Base-by-base conservation (phyloP, 2,888 invertebrate species). In the Bruchidius siliquastri region DNA sequence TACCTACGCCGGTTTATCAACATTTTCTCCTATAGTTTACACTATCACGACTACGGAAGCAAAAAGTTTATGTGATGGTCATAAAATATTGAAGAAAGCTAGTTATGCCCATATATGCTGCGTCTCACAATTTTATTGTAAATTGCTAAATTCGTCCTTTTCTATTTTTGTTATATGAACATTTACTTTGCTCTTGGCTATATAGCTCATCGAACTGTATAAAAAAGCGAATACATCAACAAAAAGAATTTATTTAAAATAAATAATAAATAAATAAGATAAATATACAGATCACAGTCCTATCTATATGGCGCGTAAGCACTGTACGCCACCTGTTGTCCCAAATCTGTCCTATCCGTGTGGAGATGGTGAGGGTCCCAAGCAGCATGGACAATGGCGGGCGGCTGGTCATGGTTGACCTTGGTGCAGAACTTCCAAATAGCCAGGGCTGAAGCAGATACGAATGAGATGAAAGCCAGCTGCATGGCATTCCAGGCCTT, bases 401-500 rank as follows among this genome's bases (percentile, higher is more conserved):
- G 76, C 67, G 79, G 80, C 22, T 75, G 76, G n/a, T 76, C 76
- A n/a, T 76, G 75, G 21, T 69, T 72, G 10, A 94, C 92, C 89
- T 95, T 95, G 86, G 94, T 93, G 90, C 94, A 95, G 78, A 95
- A 89, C 86, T 95, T 94, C 91, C 94, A 95, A 86, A 95, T 93
- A 79, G 94, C 94, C 86, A 95, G 88, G 76, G 92, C 94, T 79
- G 94, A 91, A 81, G 94, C 93, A 26, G 94, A 92, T 81, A 95
- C 91, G 88, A 95, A 95, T 69, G 94, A 94, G 90, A 95, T 92
- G 91, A 95, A 95, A 21, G 94, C 94, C 82, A 95, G 90, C 84
- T 94, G 94, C 80, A 95, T 91, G 4, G 95, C 94, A 86, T 95
- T 95, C 92, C 94, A 95, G 70, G 95, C 94, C 88, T 95, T 95